Evolutionary conservation across 1,140 invertebrate genomes (phyloP).

Genomic region (Drosophila albomicans): DNA sequence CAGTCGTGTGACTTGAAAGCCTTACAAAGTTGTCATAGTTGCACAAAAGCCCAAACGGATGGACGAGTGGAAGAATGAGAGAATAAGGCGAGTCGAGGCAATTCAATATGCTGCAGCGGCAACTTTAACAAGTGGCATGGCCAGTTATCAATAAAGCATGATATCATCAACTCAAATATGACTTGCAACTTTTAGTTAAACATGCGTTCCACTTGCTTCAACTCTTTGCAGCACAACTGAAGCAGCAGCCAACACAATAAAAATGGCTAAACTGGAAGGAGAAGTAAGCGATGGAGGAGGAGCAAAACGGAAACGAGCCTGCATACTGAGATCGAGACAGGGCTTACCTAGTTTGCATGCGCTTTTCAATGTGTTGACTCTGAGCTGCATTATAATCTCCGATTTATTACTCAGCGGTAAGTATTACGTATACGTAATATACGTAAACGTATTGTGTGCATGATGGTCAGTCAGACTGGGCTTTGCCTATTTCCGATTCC

Average conservation of each 20-base stretch:
- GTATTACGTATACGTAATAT: constrained; percentile 37
- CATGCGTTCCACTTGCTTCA: constrained; percentile 26
- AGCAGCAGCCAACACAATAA: constrained; percentile 27
- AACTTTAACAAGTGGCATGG: constrained; percentile 39
- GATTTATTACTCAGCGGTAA: constrained; percentile 84
- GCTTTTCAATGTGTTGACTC: constrained; percentile 75
- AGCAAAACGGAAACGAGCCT: constrained; percentile 12
- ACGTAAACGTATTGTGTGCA: not conserved
- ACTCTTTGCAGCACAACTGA: constrained; percentile 53
- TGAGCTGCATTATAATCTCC: constrained; percentile 82
- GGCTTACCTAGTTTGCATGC: constrained; percentile 40
- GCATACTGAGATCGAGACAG: constrained; percentile 20
- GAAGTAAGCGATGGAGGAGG: constrained; percentile 17
- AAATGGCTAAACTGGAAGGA: constrained; percentile 48
- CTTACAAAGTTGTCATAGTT: constrained; percentile 67
- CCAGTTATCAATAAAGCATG: constrained; percentile 75
- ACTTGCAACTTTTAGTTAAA: constrained; percentile 55
- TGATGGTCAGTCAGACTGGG: constrained; percentile 6
- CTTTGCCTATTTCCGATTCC: constrained; percentile 3
- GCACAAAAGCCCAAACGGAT: constrained; percentile 3
- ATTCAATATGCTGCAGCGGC: constrained; percentile 22
- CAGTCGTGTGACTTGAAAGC: constrained; percentile 72
- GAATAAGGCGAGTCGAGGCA: constrained; percentile 6
- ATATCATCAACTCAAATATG: constrained; percentile 67
- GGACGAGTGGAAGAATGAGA: not conserved